Base-by-base conservation (phyloP, 2,888 invertebrate species). In the Eristalinus aeneus region DNA sequence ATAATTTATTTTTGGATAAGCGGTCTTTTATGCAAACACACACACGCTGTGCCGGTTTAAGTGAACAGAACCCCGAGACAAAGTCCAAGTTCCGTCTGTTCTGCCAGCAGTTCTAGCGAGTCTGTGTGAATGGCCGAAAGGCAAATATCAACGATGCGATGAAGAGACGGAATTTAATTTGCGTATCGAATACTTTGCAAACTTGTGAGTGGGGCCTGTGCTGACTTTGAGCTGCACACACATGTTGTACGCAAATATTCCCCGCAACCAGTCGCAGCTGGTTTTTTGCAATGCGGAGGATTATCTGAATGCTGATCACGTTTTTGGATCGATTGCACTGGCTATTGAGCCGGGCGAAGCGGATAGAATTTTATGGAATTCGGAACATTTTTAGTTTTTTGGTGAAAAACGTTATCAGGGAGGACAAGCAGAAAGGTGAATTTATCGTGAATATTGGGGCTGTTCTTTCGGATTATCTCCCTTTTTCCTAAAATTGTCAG, bases 41-140 rank as follows among this genome's bases (percentile, higher is more conserved):
- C 16, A 16, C 8, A 16, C 16, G 8, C 16, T 5, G 46, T 16
- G 46, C 16, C 46, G 16, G 46, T 46, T 5, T 46, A 8, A 46
- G 16, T 46, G 16, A 46, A 46, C 46, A 46, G 16, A 46, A 46
- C 23, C 12, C 12, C 12, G 12, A 56, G 56, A 56, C 56, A 23
- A 56, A 56, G 56, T 56, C 56, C 56, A 56, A 56, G 56, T 23
- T 56, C 12, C 23, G 16, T 16, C 1, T n/a, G 5, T 16, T 53
- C 12, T 53, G 10, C 8, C 53, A 53, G n/a, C 9, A 6, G 54
- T 54, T 60, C 65, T 31, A 32, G 58, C 65, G 9, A 65, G 32
- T 6, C 12, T n/a, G 34, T 69, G 39, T 64, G 63, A 76, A 69
- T 36, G 76, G 23, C 68, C 54, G 20, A 27, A n/a, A 10, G 36